Conservation (phyloP, 2,888 invertebrate species). For the Kryphioiulus occultus region DNA sequence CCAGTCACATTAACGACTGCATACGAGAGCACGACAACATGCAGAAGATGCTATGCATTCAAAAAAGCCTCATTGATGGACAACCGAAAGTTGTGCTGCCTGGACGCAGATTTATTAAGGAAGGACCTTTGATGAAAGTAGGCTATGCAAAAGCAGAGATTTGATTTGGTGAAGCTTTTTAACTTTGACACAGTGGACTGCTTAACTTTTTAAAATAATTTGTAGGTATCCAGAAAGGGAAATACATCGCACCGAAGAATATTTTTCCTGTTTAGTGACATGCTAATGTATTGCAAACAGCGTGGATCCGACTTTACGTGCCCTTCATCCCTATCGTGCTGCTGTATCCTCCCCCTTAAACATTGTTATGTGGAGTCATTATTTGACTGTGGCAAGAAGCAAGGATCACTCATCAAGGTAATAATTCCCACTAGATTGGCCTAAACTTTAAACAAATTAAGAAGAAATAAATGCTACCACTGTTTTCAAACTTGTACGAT, state of each 20-base stretch:
- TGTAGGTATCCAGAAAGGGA: constrained; percentile 66
- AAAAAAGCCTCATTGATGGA: constrained; percentile 70
- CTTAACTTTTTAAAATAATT: constrained; percentile 59
- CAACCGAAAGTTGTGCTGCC: constrained; percentile 74
- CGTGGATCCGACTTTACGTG: constrained; percentile 67
- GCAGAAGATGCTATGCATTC: constrained; percentile 73
- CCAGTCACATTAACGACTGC: constrained; percentile 75
- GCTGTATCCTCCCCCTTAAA: constrained; percentile 73
- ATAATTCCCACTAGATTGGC: neutral
- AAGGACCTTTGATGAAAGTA: constrained; percentile 64
- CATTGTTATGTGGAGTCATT: constrained; percentile 72
- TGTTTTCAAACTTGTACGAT: too few relatives aligned
- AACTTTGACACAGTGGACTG: neutral
- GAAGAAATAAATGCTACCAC: neutral
- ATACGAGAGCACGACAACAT: constrained; percentile 77
- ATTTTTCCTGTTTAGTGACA: constrained; percentile 76
- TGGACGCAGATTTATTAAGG: constrained; percentile 74
- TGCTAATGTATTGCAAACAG: constrained; percentile 76
- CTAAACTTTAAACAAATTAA: neutral
- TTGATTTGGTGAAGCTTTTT: neutral
- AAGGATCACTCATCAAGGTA: constrained; percentile 68
- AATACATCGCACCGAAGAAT: constrained; percentile 67
- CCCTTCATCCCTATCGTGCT: constrained; percentile 71
- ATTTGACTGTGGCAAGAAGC: constrained; percentile 70
- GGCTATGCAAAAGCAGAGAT: constrained; percentile 58